phyloP scores from a whole-genome alignment of 2,113 vertebrate species.

The Entosphenus tridentatus region DNA sequence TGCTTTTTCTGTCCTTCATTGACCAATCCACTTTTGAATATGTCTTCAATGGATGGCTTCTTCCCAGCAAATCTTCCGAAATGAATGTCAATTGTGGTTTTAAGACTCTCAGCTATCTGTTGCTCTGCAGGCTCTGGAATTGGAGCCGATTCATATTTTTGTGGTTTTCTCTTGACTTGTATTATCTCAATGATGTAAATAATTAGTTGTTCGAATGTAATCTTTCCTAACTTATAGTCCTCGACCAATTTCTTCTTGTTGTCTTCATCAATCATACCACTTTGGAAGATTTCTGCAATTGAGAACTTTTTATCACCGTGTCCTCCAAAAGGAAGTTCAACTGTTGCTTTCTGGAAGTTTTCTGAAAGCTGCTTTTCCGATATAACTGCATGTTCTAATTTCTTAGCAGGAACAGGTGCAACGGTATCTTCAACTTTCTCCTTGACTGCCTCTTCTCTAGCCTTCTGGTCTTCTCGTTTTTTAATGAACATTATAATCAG shows the following conservation, averaged over 20 bases:
- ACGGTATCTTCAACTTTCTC: not conserved
- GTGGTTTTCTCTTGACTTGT: not conserved
- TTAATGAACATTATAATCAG: too few species aligned
- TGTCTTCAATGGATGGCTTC: conserved; percentile 1
- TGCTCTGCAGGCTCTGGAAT: not conserved
- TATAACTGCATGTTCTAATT: too few species aligned
- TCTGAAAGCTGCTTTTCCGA: conserved; percentile 7
- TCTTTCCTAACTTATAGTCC: not conserved
- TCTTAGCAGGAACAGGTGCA: too few species aligned
- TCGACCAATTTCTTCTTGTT: conserved; percentile 21
- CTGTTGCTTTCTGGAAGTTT: conserved; percentile 14
- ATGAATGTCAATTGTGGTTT: not conserved
- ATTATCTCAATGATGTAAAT: not conserved
- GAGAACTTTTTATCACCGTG: conserved; percentile 13
- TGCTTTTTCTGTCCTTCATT: not conserved
- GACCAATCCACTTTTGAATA: not conserved
- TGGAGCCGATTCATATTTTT: not conserved
- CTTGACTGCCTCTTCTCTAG: not conserved
- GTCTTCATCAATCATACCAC: conserved; percentile 23
- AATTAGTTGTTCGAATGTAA: not conserved
- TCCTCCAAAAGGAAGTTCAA: conserved; percentile 7
- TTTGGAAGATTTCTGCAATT: conserved; percentile 28
- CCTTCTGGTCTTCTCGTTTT: not conserved
- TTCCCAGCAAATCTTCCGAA: conserved; percentile 1
- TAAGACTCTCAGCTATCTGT: not conserved